Conservation (phyloP, 2,113 vertebrate genomes). For the Symphodus melops region DNA sequence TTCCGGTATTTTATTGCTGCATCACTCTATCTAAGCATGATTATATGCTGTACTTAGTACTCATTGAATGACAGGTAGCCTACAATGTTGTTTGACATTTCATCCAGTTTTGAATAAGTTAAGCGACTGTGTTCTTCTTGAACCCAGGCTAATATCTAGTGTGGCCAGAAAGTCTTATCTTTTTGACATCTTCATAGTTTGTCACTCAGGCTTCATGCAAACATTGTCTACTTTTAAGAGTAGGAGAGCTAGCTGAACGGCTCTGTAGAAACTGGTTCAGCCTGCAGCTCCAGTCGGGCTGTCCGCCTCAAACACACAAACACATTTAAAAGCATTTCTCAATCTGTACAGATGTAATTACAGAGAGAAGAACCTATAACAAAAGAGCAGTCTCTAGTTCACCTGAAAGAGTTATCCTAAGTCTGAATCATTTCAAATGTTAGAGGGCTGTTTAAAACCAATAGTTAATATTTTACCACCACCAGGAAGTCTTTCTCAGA, state of each 20-base stretch:
- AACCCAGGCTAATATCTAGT: slow-evolving; percentile 10
- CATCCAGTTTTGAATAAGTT: not conserved
- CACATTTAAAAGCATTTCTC: not conserved
- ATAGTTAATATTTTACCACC: slow-evolving; percentile 69
- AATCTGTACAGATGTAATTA: slow-evolving; percentile 3
- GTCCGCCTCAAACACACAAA: not conserved
- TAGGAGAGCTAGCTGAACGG: slow-evolving; percentile 55
- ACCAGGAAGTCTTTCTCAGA: slow-evolving; percentile 53
- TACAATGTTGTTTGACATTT: not conserved
- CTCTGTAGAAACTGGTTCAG: slow-evolving; percentile 64
- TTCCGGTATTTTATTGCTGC: slow-evolving; percentile 17
- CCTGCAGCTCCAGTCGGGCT: slow-evolving; percentile 66
- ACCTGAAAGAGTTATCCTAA: not conserved
- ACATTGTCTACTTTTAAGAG: slow-evolving; percentile 34
- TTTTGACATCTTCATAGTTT: slow-evolving; percentile 27
- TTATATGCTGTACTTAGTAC: slow-evolving; percentile 35
- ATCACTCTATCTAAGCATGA: slow-evolving; percentile 10
- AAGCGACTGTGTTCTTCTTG: not conserved
- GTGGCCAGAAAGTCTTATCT: slow-evolving; percentile 29
- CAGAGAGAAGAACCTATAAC: slow-evolving; percentile 2
- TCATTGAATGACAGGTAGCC: not conserved
- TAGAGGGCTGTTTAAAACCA: slow-evolving; percentile 7
- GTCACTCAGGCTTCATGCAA: slow-evolving; percentile 32
- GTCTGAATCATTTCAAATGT: slow-evolving; percentile 2
- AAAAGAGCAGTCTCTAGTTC: not conserved